Evolutionary conservation across 2,888 invertebrate genomes (phyloP).

Genomic region (Orthosia cruda): DNA sequence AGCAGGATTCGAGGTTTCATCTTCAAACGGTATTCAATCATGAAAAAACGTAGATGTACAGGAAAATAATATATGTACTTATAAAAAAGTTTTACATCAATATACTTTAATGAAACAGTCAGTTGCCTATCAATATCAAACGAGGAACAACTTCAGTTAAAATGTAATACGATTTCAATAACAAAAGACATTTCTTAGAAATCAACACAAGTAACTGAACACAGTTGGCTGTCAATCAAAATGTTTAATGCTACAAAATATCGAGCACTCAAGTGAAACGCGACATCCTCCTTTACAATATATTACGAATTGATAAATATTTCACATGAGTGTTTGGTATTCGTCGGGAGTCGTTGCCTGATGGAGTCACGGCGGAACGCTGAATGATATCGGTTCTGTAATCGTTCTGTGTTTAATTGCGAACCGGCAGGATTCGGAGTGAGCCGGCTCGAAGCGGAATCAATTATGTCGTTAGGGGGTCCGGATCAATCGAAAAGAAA

Average conservation of each 20-base stretch:
- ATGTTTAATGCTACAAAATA: neutral
- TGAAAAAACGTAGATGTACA: neutral
- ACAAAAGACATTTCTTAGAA: slow-evolving; percentile 24
- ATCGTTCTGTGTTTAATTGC: slow-evolving; percentile 49
- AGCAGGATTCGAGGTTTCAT: neutral
- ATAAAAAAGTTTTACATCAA: neutral
- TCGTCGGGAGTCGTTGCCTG: slow-evolving; percentile 2
- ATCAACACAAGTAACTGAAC: slow-evolving; percentile 2
- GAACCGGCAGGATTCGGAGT: slow-evolving; percentile 25
- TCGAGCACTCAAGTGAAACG: slow-evolving; percentile 1
- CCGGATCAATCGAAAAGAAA: slow-evolving; percentile 33
- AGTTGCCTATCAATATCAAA: neutral
- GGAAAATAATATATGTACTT: neutral
- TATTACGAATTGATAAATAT: slow-evolving; percentile 22
- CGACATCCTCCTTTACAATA: slow-evolving; percentile 1
- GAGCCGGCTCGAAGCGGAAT: slow-evolving; percentile 32
- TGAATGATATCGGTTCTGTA: slow-evolving; percentile 37
- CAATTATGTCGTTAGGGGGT: slow-evolving; percentile 48
- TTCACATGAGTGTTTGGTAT: slow-evolving; percentile 6
- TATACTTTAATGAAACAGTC: neutral
- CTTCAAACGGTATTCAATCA: slow-evolving; percentile 15
- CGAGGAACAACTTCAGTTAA: neutral
- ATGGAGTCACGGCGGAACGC: neutral
- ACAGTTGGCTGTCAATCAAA: slow-evolving; percentile 12
- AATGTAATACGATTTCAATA: slow-evolving; percentile 15